phyloP scores from a whole-genome alignment of 2,113 vertebrate genomes.

The Ceyx melanurus region DNA sequence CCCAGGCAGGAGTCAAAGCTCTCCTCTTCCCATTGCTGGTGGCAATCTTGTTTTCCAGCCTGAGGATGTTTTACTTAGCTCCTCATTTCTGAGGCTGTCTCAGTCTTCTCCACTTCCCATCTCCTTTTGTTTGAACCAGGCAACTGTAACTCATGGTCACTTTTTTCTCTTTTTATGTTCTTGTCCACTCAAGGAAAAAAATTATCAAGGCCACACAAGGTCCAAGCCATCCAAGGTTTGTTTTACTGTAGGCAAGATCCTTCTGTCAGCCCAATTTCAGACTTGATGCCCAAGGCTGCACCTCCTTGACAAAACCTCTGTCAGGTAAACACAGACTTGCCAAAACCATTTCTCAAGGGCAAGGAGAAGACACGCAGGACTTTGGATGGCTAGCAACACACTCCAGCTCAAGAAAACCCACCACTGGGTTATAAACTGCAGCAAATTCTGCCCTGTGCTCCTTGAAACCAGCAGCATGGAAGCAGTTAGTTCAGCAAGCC shows the following conservation, averaged over 20 bases:
- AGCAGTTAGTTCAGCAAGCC: constrained; percentile 15
- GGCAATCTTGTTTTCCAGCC: neutral
- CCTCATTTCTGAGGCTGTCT: neutral
- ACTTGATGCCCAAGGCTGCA: neutral
- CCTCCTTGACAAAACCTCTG: neutral
- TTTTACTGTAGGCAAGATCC: neutral
- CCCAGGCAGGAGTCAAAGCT: neutral
- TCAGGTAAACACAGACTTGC: neutral
- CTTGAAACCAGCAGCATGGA: neutral
- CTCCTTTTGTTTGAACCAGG: neutral
- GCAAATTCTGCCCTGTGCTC: neutral
- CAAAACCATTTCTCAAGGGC: neutral
- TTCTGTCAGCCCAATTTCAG: neutral
- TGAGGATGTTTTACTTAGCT: neutral
- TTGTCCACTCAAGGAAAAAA: neutral
- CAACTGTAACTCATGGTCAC: neutral
- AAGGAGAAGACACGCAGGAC: neutral
- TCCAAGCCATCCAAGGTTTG: neutral
- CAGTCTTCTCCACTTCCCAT: neutral
- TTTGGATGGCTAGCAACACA: neutral
- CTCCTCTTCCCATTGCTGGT: neutral
- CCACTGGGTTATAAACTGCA: neutral
- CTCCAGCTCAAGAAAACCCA: neutral
- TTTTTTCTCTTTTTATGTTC: neutral
- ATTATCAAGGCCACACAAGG: neutral